phyloP scores from a whole-genome alignment of 1,140 invertebrate species.

The Phymorhynchus buccinoides region DNA sequence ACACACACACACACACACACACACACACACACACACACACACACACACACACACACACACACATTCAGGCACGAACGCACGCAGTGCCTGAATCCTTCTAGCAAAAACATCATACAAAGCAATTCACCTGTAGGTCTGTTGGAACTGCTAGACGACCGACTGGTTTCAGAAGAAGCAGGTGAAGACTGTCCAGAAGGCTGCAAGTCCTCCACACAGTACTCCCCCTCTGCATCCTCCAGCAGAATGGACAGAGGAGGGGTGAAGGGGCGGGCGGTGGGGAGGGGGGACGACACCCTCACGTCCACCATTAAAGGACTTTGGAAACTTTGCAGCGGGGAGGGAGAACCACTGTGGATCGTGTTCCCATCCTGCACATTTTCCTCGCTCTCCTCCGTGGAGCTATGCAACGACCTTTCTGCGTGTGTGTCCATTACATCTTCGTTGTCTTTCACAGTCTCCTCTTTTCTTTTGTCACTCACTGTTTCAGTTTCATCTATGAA shows the following conservation, averaged over 20 bases:
- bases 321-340: neutral
- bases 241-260: neutral
- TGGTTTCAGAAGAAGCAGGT: neutral
- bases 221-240: conserved; percentile 13
- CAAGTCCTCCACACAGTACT: neutral
- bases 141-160: neutral
- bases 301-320: neutral
- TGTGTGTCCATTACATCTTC: neutral
- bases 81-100: too few species aligned
- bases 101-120: too few species aligned
- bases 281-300: neutral
- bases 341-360: neutral
- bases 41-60: too few species aligned
- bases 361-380: neutral
- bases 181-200: neutral
- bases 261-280: neutral
- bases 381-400: neutral
- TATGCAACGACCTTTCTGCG: too few species aligned
- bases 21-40: too few species aligned
- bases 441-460: neutral
- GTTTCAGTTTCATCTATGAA: too few species aligned
- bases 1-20: too few species aligned
- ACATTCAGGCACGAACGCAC: too few species aligned
- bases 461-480: neutral
- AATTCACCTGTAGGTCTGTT: too few species aligned